Evolutionary conservation across 2,888 invertebrate genomes (phyloP).

Genomic region (Acleris sparsana): DNA sequence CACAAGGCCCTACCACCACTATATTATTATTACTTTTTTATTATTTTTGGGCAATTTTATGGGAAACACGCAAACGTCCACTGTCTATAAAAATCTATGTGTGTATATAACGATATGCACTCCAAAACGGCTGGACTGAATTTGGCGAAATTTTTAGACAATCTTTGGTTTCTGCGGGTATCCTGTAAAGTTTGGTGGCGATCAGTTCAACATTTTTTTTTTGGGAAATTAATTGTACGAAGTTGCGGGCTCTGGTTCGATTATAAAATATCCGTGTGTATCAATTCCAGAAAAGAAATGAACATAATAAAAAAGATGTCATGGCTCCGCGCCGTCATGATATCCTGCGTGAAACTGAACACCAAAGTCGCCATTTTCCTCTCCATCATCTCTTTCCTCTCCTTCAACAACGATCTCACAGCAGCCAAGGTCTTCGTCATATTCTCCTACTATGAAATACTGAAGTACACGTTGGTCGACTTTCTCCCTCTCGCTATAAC

Average conservation of each 20-base stretch:
- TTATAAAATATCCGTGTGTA: neutral
- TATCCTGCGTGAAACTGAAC: slow-evolving; percentile 89
- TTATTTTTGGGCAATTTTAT: no score
- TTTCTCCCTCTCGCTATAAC: slow-evolving; percentile 92
- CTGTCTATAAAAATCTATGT: no score
- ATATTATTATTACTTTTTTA: no score
- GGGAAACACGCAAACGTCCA: no score
- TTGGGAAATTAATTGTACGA: no score
- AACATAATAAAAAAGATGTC: slow-evolving; percentile 86
- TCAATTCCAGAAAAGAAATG: slow-evolving; percentile 85
- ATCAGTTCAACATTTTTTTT: no score
- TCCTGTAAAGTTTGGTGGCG: no score
- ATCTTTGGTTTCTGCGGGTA: no score
- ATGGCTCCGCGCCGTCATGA: slow-evolving; percentile 86
- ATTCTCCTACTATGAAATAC: slow-evolving; percentile 91
- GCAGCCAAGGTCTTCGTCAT: slow-evolving; percentile 91
- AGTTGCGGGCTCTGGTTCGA: neutral
- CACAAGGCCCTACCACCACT: no score
- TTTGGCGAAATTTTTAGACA: no score
- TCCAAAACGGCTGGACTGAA: no score
- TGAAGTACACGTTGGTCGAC: slow-evolving; percentile 90
- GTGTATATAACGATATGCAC: no score
- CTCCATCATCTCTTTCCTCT: slow-evolving; percentile 87
- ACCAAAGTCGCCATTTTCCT: slow-evolving; percentile 91
- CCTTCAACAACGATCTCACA: slow-evolving; percentile 86